These are phyloP conservation scores for Hiodon alosoides DNA, from an alignment of 2,113 vertebrate species.

Conservation along the genomic window DNA sequence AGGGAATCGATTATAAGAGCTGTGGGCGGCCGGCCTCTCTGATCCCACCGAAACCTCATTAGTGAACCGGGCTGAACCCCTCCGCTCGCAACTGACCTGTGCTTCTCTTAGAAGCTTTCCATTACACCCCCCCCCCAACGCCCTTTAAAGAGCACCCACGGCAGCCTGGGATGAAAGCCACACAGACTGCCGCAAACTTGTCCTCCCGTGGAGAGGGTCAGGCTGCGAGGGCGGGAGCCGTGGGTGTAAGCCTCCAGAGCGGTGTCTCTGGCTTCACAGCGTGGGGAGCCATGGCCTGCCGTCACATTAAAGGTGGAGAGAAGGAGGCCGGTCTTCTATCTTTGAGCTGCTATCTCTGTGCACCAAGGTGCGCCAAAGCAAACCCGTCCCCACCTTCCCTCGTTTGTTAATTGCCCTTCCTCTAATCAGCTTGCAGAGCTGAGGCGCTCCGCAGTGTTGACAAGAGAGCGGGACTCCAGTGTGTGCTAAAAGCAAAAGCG, in stretches of 20 bases:
- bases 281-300: constrained; percentile 23
- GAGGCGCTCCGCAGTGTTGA: background rate
- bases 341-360: background rate
- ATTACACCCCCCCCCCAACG: constrained; percentile 26
- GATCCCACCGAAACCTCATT: constrained; percentile 43
- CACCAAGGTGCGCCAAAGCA: background rate
- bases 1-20: constrained; percentile 60
- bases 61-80: constrained; percentile 36
- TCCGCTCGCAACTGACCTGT: constrained; percentile 19
- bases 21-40: constrained; percentile 46
- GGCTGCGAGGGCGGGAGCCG: background rate
- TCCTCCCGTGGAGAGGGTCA: constrained; percentile 23
- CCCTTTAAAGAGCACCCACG: constrained; percentile 20
- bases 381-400: too few relatives aligned
- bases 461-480: background rate
- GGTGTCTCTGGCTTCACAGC: constrained; percentile 16
- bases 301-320: constrained; percentile 25
- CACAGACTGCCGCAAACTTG: constrained; percentile 15
- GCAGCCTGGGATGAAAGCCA: constrained; percentile 19
- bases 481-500: background rate
- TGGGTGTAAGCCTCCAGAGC: background rate
- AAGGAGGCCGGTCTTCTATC: constrained; percentile 20
- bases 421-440: background rate
- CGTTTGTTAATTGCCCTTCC: background rate
- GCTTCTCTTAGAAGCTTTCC: constrained; percentile 19